Evolutionary conservation across 2,888 invertebrate species (phyloP), one percentile per base, ranked within the genome.

Genomic region (Rhamphomyia laevipes): DNA sequence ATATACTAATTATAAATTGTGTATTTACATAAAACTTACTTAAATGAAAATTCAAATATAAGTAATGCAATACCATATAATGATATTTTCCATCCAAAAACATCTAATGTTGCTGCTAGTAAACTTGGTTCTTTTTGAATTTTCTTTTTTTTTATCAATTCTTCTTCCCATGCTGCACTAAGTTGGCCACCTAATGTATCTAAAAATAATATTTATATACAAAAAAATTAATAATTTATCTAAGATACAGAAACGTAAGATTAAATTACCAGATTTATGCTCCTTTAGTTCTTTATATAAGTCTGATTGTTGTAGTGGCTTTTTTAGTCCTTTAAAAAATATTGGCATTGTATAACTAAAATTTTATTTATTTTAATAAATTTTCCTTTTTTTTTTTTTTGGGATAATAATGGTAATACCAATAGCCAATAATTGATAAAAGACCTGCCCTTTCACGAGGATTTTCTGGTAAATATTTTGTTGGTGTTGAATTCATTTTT

Each of bases 331-430:
- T 62, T 80, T 80, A 57, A 77, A 80, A 68, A 89, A 89, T 59
- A 86, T 71, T 6, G 81, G 82, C 61, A 86, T 73, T 48, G 86
- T 82, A 81, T 88, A 91, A 69, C 84, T 84, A 63, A 37, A 75
- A 70, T 55, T 50, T 38, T 44, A 16, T 44, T 2, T 44, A 31
- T 41, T 12, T 11, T 23, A 41, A 48, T 27, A 48, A n/a, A n/a
- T n/a, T n/a, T n/a, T n/a, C n/a, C n/a, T n/a, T n/a, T n/a, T n/a
- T n/a, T n/a, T n/a, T n/a, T n/a, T n/a, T n/a, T n/a, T n/a, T n/a
- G n/a, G n/a, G n/a, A 16, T 6, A 18, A 43, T 18, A 11, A 11
- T 38, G 38, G 17, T 41, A 16, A 44, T 44, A 69, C 68, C 80
- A 78, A 68, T 80, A 84, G 43, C 78, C 67, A 27, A 83, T 64